Evolutionary conservation across 1,140 invertebrate genomes (phyloP).

Genomic region (Hyposmocoma kahamanoa): DNA sequence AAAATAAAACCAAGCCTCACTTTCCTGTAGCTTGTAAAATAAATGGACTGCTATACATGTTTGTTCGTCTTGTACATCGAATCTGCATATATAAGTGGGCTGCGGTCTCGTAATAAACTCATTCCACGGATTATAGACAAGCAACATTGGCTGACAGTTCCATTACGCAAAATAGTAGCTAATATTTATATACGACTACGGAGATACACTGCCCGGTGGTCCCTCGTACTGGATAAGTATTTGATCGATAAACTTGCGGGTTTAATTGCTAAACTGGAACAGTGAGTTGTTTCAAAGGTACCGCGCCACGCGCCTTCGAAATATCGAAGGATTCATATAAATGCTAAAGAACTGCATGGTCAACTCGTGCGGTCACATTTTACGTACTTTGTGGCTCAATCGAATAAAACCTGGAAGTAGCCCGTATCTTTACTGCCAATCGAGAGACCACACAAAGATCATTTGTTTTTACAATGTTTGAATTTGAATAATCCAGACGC

Average conservation of each 20-base stretch:
- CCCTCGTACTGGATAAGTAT: constrained; percentile 42
- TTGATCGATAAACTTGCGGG: constrained; percentile 68
- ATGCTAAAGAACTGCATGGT: no score
- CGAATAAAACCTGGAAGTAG: no score
- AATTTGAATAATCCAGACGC: no score
- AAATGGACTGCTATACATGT: constrained; percentile 31
- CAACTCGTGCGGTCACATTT: no score
- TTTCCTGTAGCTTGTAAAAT: constrained; percentile 18
- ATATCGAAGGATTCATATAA: no score
- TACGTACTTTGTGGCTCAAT: no score
- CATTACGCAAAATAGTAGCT: constrained; percentile 50
- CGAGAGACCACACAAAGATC: no score
- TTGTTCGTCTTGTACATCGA: constrained; percentile 21
- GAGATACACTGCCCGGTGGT: constrained; percentile 50
- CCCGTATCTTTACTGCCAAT: no score
- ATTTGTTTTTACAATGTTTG: no score
- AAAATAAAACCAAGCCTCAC: no score
- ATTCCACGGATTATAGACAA: constrained; percentile 56
- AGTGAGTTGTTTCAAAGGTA: constrained; percentile 41
- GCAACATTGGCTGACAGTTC: constrained; percentile 49
- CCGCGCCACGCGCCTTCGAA: constrained; percentile 42
- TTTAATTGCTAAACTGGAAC: constrained; percentile 69
- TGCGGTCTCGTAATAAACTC: constrained; percentile 52
- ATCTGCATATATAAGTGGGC: constrained; percentile 38
- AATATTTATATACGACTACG: constrained; percentile 39